phyloP scores from a whole-genome alignment of 1,140 invertebrate species.

The Elysia chlorotica region DNA sequence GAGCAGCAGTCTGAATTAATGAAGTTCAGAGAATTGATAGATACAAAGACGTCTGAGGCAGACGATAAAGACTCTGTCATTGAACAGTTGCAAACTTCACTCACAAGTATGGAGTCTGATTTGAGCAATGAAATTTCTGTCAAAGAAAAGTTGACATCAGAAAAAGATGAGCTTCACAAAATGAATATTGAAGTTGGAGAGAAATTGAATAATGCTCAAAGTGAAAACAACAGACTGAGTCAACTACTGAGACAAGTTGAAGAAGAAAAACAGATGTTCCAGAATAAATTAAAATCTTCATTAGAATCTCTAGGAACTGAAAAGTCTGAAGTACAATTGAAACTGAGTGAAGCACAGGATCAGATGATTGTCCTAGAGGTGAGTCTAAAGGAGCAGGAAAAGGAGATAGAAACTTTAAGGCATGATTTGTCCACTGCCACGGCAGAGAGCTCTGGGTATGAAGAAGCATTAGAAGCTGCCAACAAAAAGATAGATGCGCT shows the following conservation, averaged over 20 bases:
- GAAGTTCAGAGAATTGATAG: too few species aligned
- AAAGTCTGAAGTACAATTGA: background rate
- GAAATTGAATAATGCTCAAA: too few species aligned
- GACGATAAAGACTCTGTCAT: too few species aligned
- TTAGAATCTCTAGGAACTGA: too few species aligned
- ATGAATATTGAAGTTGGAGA: background rate
- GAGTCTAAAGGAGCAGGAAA: background rate
- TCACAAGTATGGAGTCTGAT: background rate
- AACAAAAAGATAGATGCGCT: slow-evolving; percentile 9
- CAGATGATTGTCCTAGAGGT: background rate
- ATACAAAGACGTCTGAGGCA: too few species aligned
- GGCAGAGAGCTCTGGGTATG: slow-evolving; percentile 9
- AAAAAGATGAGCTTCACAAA: background rate
- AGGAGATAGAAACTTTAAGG: background rate
- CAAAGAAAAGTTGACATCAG: background rate
- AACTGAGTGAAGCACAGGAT: too few species aligned
- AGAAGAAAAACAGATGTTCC: too few species aligned
- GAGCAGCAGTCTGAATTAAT: too few species aligned
- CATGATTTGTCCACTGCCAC: background rate
- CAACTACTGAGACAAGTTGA: too few species aligned
- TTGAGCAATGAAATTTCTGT: background rate
- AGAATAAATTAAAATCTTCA: too few species aligned
- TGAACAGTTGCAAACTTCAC: background rate
- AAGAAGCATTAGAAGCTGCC: slow-evolving; percentile 14
- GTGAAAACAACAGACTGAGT: too few species aligned